Base-by-base conservation (phyloP, 2,888 invertebrate species). In the Amblyjoppa fuscipennis region DNA sequence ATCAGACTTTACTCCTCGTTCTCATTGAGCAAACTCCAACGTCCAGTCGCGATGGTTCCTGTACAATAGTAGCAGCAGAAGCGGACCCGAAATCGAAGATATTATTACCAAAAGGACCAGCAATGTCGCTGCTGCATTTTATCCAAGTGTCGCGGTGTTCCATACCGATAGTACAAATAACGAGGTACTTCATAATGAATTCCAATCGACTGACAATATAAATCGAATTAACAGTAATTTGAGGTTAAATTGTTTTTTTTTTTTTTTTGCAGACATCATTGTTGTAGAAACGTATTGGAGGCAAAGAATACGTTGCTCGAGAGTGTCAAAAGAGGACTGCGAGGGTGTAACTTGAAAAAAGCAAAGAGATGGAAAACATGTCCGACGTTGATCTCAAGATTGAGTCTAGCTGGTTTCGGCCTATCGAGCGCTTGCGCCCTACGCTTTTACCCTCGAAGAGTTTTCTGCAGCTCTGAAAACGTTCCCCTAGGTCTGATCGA, bases 321-420 rank as follows among this genome's bases (percentile, higher is more conserved):
- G 9, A 87, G 73, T 34, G 51, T 86, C 6, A 86, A 83, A 77
- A 83, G 68, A 73, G 69, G 78, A n/a, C 75, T 53, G 5, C 61
- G 64, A n/a, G 28, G 69, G 20, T n/a, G 34, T 16, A 86, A 56
- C 28, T 74, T 81, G 34, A 80, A 73, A 51, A 82, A 68, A 64
- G 9, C 79, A 1, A 49, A 61, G 11, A 69, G 28, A 38, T 53
- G 53, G 11, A 83, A 77, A 41, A 49, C 56, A 51, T 34, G 16
- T 38, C 56, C 25, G 56, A 34, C 81, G 31, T 28, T 74, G 45
- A 45, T 86, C 0, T 77, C 81, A 16, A 90, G 88, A 82, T 87
- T 88, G 59, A 86, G 90, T 45, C 85, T 90, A 20, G 85, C 90
- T 1, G 86, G 88, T 11, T 28, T 90, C 11, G 89, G 91, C 11